These are phyloP conservation scores for Drosophila yakuba DNA, from an alignment of 1,140 invertebrate genomes.

Conservation along the genomic window DNA sequence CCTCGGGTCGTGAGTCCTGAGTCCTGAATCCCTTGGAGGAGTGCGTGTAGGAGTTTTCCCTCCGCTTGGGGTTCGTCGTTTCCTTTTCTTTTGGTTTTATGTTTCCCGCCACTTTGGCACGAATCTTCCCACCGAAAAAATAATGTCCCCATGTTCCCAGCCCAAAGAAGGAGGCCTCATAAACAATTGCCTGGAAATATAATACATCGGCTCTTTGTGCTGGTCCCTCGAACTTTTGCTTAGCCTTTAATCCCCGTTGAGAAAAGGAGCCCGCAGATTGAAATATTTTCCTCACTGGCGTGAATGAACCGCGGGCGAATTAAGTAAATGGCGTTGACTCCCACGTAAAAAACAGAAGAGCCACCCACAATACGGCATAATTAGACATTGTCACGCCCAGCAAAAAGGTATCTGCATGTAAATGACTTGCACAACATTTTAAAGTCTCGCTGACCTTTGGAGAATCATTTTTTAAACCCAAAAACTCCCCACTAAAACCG, in stretches of 20 bases:
- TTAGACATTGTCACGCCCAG: slow-evolving; percentile 66
- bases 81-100: slow-evolving; percentile 39
- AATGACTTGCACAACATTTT: slow-evolving; percentile 74
- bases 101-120: slow-evolving; percentile 65
- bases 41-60: slow-evolving; percentile 17
- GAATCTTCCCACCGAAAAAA: slow-evolving; percentile 35
- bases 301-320: slow-evolving; percentile 38
- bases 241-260: slow-evolving; percentile 24
- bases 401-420: slow-evolving; percentile 4
- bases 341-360: slow-evolving; percentile 23
- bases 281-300: slow-evolving; percentile 12
- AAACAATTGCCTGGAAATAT: slow-evolving; percentile 66
- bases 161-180: slow-evolving; percentile 7
- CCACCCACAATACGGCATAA: slow-evolving; percentile 43
- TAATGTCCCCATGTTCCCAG: slow-evolving; percentile 12
- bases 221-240: slow-evolving; percentile 49
- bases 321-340: slow-evolving; percentile 56
- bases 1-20: slow-evolving; percentile 42
- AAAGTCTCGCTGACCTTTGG: slow-evolving; percentile 54
- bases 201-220: slow-evolving; percentile 46
- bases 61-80: slow-evolving; percentile 39
- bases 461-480: slow-evolving; percentile 28
- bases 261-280: slow-evolving; percentile 48
- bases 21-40: slow-evolving; percentile 21
- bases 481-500: slow-evolving; percentile 14